Base-by-base conservation (phyloP, 2,888 invertebrate genomes). In the Agelastica alni region DNA sequence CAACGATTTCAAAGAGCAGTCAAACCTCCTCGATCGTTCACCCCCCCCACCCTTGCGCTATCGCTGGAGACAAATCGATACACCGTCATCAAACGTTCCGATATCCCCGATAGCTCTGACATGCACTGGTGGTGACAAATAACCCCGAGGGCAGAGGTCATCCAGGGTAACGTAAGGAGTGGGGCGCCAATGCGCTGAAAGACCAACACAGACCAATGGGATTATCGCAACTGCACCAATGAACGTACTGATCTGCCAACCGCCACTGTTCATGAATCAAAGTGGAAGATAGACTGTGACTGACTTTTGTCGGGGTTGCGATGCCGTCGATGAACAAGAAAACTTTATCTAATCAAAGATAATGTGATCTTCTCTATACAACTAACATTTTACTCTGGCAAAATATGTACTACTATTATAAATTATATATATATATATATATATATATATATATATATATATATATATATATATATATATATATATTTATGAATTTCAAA, bases 181-280 rank as follows among this genome's bases (percentile, higher is more conserved):
- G 64, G 62, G 64, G 62, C 66, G 59, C 59, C 57, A 61, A 59
- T 61, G 51, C 59, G 55, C 54, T 60, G 57, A 63, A 63, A 65
- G 63, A 60, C 62, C 64, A 63, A 60, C 62, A 42, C 61, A 61
- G 62, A 59, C 67, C 65, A 65, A 66, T 67, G 63, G 67, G 66
- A 66, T 66, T 74, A 74, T 62, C 68, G 70, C 64, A 60, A 63
- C 62, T 64, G 69, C 64, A 61, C 74, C 74, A 65, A 64, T 64
- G 61, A 59, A 63, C 70, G 67, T 57, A 45, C 53, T 64, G 64
- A 65, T 66, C 68, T 62, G 60, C 63, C 71, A 71, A 65, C 70
- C 68, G 67, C 71, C 72, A 72, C 72, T 37, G 51, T 67, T 68
- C 69, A 64, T 61, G 62, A 63, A 61, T 65, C 65, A 65, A 62